Evolutionary conservation across 2,113 vertebrate species (phyloP), one percentile per base, ranked within the genome.

Genomic region (Meles meles): DNA sequence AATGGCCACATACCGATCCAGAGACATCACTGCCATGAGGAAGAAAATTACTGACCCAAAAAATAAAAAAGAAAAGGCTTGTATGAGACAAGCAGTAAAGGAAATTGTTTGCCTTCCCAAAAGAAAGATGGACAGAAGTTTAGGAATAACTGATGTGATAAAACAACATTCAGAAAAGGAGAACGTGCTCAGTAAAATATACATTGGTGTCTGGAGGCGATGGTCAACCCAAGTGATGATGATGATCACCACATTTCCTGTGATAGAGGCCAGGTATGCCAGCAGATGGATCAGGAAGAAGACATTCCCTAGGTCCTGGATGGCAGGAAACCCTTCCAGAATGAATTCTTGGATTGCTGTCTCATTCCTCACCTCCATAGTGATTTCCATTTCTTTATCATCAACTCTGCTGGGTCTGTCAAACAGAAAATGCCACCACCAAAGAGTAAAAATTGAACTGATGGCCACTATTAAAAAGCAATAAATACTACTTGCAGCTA

Each of bases 281-380:
- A 82, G 86, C 86, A 93, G 86, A 65, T 86, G 90, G 14, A 90
- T 65, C 1, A 94, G n/a, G 37, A 93, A 95, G 55, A 93, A 91
- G 3, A 85, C 20, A 34, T 63, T 90, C 11, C 94, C 96, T 82
- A 94, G 61, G 61, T 80, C 63, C 55, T 94, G 94, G 20, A 47
- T 44, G 37, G 77, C 84, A 79, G 94, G 96, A 72, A 94, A 97
- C 2, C 96, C 94, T 52, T 97, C 88, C 92, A 97, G 79, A 34
- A 7, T 85, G 47, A 94, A 96, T n/a, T 77, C 96, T 39, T 57
- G 88, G 37, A 94, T 84, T 57, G 37, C 39, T 21, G 92, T 88
- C 42, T 25, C 27, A 5, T 93, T 96, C 9, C 8, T 34, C 65
- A 85, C 61, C 15, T 42, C 42, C 8, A 90, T 13, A 18, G 29